Base-by-base conservation (phyloP, 2,797 vertebrate species). In the Myripristis murdjan region DNA sequence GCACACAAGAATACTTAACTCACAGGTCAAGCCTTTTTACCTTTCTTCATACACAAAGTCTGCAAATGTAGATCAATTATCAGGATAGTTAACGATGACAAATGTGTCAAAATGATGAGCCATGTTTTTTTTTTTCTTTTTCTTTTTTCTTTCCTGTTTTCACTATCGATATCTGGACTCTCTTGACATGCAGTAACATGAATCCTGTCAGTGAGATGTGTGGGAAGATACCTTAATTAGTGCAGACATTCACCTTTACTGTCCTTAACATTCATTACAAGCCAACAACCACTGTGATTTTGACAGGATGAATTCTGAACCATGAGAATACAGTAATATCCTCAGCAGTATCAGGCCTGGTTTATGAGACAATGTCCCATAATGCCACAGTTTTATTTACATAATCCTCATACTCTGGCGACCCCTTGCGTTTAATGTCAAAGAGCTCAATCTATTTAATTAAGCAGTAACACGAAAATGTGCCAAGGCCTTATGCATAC, bases 141-240 rank as follows among this genome's bases (percentile, higher is more conserved):
- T 58, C 39, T 11, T 55, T 11, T 47, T 47, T 58, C 39, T 11
- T 39, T 11, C 12, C 5, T 41, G 28, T 47, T 54, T 37, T 69
- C 22, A 56, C 58, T 67, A n/a, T 35, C 20, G 33, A 47, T 24
- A 67, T 20, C 24, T 33, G 54, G 23, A 78, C 18, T 37, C 8
- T 65, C 33, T 54, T 33, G 23, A 75, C 59, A 62, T 9, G 54
- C 28, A 37, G 72, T 71, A 66, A 81, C 24, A 35, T n/a, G n/a
- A 82, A 35, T 66, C 72, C 44, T 37, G 54, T 49, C 49, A 69
- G 26, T 51, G 72, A 83, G 72, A 82, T 18, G 59, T 54, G 77
- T 85, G 85, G 56, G 84, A 88, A 86, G 39, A 64, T 6, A 7
- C 24, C 49, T 20, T 9, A 46, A 23, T 20, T 52, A 39, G 37